Percentiles rank a stretch among this genome's conserved stretches.
phyloP scores from a whole-genome alignment of 1,140 invertebrate species.

The Hyles vespertilio region DNA sequence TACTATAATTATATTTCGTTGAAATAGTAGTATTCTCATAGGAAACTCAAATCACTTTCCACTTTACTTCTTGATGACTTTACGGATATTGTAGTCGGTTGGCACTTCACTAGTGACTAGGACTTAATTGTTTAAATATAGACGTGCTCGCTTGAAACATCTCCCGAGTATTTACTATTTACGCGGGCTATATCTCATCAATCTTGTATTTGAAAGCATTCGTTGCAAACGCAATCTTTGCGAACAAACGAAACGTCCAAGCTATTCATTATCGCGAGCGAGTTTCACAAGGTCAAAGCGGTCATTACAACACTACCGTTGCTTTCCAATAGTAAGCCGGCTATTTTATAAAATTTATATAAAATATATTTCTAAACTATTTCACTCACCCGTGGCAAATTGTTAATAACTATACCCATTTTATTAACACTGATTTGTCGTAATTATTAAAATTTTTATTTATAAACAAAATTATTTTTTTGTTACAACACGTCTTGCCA shows the following conservation, averaged over 20 bases:
- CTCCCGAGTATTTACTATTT: too few relatives aligned
- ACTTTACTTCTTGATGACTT: constrained; percentile 5
- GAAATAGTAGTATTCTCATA: background rate
- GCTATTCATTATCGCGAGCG: constrained; percentile 64
- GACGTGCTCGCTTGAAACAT: too few relatives aligned
- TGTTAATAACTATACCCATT: constrained; percentile 67
- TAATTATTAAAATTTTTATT: constrained; percentile 25
- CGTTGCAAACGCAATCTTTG: constrained; percentile 34
- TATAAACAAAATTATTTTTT: constrained; percentile 36
- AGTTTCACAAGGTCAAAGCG: constrained; percentile 75
- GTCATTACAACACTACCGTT: constrained; percentile 71
- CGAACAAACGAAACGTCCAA: constrained; percentile 31
- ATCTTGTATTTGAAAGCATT: constrained; percentile 1
- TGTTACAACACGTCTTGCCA: constrained; percentile 52
- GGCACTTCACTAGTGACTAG: background rate
- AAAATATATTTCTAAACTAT: constrained; percentile 12
- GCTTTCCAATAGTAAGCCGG: constrained; percentile 62
- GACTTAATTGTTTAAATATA: background rate
- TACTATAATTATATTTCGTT: background rate
- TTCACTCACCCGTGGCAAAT: constrained; percentile 61
- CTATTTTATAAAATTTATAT: constrained; percentile 29
- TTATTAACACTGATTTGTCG: constrained; percentile 11
- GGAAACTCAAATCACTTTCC: background rate
- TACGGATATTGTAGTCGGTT: background rate
- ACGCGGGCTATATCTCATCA: too few relatives aligned